A percentile compares a stretch with the other conserved stretches of the same genome.
Evolutionary conservation across 2,113 vertebrate genomes (phyloP).

Genomic region (Furnarius figulus): DNA sequence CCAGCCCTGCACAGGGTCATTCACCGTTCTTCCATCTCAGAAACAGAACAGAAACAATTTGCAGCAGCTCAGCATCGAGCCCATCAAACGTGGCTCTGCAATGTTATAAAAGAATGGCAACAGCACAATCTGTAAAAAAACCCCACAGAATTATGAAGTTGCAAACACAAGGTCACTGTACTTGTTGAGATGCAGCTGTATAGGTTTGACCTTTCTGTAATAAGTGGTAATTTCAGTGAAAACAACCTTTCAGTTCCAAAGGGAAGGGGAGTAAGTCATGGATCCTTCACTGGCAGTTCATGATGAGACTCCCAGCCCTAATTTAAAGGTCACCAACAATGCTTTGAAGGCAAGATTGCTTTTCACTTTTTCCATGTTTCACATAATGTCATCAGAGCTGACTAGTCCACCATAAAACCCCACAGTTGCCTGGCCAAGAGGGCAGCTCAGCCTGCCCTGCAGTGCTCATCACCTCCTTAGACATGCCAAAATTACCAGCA

Average conservation of each 20-base stretch:
- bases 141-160: not conserved
- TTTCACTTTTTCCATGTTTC: not conserved
- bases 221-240: constrained; percentile 42
- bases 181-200: not conserved
- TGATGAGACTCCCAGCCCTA: constrained; percentile 45
- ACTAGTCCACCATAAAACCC: not conserved
- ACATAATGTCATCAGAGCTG: not conserved
- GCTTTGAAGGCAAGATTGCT: constrained; percentile 16
- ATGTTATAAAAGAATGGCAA: not conserved
- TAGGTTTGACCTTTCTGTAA: constrained; percentile 32
- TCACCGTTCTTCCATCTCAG: not conserved
- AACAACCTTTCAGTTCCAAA: constrained; percentile 10
- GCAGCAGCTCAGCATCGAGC: not conserved
- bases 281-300: not conserved
- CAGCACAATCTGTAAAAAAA: not conserved
- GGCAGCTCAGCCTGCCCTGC: not conserved
- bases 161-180: not conserved
- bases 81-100: not conserved
- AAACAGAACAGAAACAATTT: not conserved
- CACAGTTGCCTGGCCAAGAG: not conserved
- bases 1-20: not conserved
- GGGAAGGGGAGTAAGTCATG: not conserved
- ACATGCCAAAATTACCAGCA: not conserved
- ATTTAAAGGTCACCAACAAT: constrained; percentile 48
- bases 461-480: not conserved